Conservation (phyloP, 2,113 vertebrate species). For the Crotalus helleri region DNA sequence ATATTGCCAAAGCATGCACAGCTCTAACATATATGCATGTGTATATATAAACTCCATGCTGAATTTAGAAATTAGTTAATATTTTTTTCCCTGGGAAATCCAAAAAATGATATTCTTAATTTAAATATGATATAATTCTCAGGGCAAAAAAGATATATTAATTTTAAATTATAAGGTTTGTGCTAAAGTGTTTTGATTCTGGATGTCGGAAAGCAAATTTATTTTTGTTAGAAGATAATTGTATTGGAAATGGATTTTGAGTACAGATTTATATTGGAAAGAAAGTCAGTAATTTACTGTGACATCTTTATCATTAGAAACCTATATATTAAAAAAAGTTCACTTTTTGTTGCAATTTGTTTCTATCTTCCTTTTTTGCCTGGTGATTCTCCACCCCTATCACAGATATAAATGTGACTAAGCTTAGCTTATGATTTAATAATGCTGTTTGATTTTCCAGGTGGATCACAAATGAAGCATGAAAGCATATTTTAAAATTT, state of each 20-base stretch:
- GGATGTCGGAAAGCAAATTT: not conserved
- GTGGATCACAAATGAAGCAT: not conserved
- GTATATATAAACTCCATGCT: not conserved
- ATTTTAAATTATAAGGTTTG: not conserved
- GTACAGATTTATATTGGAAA: not conserved
- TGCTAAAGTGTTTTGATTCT: not conserved
- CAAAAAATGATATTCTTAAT: not conserved
- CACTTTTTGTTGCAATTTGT: not conserved
- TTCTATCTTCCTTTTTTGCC: not conserved
- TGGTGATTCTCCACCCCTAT: not conserved
- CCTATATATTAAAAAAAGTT: not conserved
- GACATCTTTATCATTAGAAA: not conserved
- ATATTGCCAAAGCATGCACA: not conserved
- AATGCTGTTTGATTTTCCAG: not conserved
- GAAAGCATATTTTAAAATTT: slow-evolving; percentile 7
- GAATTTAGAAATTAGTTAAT: not conserved
- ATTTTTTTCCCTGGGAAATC: not conserved
- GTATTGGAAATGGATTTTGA: not conserved
- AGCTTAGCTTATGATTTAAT: not conserved
- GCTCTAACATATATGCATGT: not conserved
- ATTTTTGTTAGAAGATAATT: not conserved
- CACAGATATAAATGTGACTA: not conserved
- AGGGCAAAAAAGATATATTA: not conserved
- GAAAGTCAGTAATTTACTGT: not conserved
- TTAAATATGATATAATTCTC: not conserved